These are phyloP conservation scores for Aspidapion aeneum DNA, from an alignment of 2,888 invertebrate species.

Conservation along the genomic window DNA sequence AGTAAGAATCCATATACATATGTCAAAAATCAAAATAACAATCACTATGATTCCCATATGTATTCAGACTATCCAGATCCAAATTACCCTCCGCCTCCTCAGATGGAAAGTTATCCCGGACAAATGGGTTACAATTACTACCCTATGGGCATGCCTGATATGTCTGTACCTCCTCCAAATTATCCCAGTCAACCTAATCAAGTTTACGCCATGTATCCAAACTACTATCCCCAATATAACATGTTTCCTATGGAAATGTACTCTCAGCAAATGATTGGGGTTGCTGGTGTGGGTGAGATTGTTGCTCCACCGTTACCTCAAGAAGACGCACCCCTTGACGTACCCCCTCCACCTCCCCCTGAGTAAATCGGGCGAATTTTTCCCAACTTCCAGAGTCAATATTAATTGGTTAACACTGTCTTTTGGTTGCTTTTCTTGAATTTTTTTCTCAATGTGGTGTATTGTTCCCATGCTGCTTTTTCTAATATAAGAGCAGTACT, in stretches of 20 bases:
- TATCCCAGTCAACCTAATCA: not conserved
- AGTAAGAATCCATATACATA: no score
- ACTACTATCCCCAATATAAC: conserved; percentile 35
- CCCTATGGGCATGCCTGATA: conserved; percentile 28
- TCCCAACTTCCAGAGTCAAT: no score
- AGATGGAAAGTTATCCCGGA: conserved; percentile 36
- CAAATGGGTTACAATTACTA: conserved; percentile 16
- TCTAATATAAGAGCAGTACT: no score
- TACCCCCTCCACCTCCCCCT: conserved; percentile 61
- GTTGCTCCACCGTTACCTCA: conserved; percentile 52
- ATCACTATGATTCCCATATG: conserved; percentile 8
- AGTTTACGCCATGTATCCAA: conserved; percentile 25
- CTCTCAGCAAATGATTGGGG: conserved; percentile 17
- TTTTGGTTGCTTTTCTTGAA: no score
- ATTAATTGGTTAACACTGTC: no score
- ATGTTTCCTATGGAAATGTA: conserved; percentile 41
- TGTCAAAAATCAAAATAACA: no score
- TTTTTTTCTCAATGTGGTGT: no score
- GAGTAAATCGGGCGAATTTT: conserved; percentile 30
- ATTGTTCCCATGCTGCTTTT: not conserved
- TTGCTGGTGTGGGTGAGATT: conserved; percentile 9
- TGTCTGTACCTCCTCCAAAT: conserved; percentile 37
- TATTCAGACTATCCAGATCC: not conserved
- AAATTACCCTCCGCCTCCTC: conserved; percentile 16
- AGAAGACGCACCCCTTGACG: conserved; percentile 56